phyloP scores from a whole-genome alignment of 2,797 vertebrate species.

The Sarcophilus harrisii region DNA sequence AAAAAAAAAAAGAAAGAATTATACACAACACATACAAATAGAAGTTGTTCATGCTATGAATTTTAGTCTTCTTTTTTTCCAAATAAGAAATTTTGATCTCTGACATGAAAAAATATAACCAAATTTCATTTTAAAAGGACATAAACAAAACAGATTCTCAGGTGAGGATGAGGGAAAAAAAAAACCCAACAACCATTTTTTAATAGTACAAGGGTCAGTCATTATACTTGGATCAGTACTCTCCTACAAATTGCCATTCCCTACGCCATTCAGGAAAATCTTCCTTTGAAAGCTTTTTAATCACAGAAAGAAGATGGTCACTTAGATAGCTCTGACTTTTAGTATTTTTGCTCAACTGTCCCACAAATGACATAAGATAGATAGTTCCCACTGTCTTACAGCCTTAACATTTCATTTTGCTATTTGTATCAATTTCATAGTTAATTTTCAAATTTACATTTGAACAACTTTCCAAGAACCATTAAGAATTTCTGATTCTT shows the following conservation, averaged over 20 bases:
- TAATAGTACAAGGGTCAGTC: background rate
- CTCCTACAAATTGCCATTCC: background rate
- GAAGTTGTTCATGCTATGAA: background rate
- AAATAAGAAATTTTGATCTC: background rate
- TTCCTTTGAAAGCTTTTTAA: background rate
- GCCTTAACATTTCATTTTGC: no score
- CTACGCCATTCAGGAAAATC: background rate
- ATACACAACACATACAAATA: background rate
- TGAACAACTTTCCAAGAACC: no score
- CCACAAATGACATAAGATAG: no score
- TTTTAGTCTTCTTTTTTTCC: background rate
- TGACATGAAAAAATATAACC: background rate
- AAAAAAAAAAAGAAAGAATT: background rate
- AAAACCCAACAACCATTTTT: background rate
- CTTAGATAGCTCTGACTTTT: background rate
- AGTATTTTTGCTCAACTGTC: background rate
- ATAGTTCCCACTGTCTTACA: no score
- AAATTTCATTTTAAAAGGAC: background rate
- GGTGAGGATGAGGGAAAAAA: background rate
- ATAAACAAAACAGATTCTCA: background rate
- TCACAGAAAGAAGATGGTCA: no score
- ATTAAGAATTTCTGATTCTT: background rate
- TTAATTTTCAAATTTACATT: no score
- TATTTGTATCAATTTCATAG: no score
- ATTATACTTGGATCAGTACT: background rate